Percentiles rank a stretch among this genome's conserved stretches.
Conservation (phyloP, 2,113 vertebrate species). For the Oplegnathus fasciatus region DNA sequence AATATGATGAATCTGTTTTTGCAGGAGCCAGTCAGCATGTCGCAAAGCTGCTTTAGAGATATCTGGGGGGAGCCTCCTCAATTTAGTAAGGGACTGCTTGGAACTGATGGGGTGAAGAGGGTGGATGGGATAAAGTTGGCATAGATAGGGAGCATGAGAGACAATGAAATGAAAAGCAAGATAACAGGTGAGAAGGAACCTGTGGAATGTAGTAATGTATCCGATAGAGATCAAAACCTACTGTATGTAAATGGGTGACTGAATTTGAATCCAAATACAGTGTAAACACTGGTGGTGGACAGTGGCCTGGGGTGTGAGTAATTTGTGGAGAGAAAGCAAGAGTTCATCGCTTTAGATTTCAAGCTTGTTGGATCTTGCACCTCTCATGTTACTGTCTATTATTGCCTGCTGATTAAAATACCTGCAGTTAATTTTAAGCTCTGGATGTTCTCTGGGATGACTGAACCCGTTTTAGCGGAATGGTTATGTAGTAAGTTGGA, state of each 20-base stretch:
- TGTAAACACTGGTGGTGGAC: neutral
- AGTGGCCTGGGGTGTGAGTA: neutral
- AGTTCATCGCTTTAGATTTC: neutral
- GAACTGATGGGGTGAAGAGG: slow-evolving; percentile 6
- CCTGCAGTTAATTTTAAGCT: slow-evolving; percentile 7
- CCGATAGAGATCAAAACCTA: neutral
- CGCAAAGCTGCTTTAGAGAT: slow-evolving; percentile 46
- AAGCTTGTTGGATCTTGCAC: neutral
- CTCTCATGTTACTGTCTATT: slow-evolving; percentile 14
- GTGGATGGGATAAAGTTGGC: slow-evolving; percentile 15
- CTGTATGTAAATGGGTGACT: neutral
- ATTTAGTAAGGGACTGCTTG: slow-evolving; percentile 31
- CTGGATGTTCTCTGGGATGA: neutral
- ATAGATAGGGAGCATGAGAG: neutral
- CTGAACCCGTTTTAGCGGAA: neutral
- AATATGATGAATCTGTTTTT: slow-evolving; percentile 73
- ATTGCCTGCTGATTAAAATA: slow-evolving; percentile 29
- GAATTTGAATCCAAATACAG: slow-evolving; percentile 3
- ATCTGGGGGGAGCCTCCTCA: slow-evolving; percentile 31
- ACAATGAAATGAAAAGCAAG: neutral
- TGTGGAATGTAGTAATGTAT: slow-evolving; percentile 15
- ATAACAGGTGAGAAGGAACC: slow-evolving; percentile 12
- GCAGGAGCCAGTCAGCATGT: slow-evolving; percentile 54
- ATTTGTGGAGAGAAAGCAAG: neutral
- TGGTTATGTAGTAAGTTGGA: neutral